Percentiles rank a stretch among this genome's conserved stretches.
These are phyloP conservation scores for Petrocephalus sullivani DNA, from an alignment of 2,797 vertebrate genomes.

Conservation along the genomic window DNA sequence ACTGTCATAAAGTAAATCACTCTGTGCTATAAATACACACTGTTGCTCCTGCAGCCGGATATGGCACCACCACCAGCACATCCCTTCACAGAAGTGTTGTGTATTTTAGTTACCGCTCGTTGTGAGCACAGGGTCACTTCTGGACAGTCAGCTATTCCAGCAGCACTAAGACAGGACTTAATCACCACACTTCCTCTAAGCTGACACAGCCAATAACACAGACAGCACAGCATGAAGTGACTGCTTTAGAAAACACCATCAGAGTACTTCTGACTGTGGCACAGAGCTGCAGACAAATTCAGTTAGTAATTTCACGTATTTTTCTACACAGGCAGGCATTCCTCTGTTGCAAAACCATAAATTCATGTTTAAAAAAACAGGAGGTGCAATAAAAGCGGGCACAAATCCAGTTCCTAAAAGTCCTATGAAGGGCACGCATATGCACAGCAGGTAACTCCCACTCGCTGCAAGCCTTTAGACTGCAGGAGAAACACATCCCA, in stretches of 20 bases:
- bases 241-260: not conserved
- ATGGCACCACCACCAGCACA: not conserved
- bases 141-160: not conserved
- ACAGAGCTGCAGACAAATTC: not conserved
- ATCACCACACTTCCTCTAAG: not conserved
- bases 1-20: not conserved
- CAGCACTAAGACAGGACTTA: not conserved
- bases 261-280: not conserved
- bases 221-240: not conserved
- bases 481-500: not conserved
- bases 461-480: not conserved
- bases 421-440: not conserved
- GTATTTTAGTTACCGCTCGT: not conserved
- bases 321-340: not conserved
- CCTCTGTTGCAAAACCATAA: not conserved
- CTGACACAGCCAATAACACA: not conserved
- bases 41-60: not conserved
- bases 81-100: not conserved
- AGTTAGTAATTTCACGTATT: not conserved
- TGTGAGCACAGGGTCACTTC: not conserved
- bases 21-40: not conserved
- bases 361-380: not conserved
- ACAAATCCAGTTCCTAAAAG: not conserved
- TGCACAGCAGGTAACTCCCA: not conserved
- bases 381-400: not conserved